phyloP scores from a whole-genome alignment of 2,113 vertebrate genomes.

The Paramormyrops kingsleyae region DNA sequence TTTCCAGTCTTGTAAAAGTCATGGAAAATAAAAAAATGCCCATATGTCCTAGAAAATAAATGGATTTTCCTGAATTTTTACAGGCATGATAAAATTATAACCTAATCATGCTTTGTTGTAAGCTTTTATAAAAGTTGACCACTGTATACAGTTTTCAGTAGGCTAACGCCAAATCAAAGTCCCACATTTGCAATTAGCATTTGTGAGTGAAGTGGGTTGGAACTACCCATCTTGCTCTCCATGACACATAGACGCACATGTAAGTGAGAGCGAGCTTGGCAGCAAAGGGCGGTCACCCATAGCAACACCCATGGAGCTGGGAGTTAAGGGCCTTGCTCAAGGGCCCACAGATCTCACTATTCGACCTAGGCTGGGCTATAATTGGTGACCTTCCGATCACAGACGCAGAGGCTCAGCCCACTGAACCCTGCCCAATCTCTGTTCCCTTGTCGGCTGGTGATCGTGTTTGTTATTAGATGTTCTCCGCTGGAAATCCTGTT shows the following conservation, averaged over 20 bases:
- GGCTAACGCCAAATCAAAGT: no score
- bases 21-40: neutral
- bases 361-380: neutral
- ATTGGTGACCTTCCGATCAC: neutral
- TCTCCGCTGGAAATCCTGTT: neutral
- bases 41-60: neutral
- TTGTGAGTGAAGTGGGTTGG: neutral
- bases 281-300: neutral
- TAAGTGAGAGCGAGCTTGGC: no score
- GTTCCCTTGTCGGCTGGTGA: neutral
- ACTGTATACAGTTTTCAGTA: no score
- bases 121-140: neutral
- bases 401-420: neutral
- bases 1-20: neutral
- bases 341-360: neutral
- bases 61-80: neutral
- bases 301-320: neutral
- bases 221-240: neutral
- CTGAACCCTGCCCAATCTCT: neutral
- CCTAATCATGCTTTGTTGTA: neutral
- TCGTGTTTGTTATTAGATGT: neutral
- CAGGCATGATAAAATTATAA: neutral
- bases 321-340: neutral
- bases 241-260: neutral
- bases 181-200: neutral